Conservation (phyloP, 2,888 invertebrate species). For the Ormyrus labotus region DNA sequence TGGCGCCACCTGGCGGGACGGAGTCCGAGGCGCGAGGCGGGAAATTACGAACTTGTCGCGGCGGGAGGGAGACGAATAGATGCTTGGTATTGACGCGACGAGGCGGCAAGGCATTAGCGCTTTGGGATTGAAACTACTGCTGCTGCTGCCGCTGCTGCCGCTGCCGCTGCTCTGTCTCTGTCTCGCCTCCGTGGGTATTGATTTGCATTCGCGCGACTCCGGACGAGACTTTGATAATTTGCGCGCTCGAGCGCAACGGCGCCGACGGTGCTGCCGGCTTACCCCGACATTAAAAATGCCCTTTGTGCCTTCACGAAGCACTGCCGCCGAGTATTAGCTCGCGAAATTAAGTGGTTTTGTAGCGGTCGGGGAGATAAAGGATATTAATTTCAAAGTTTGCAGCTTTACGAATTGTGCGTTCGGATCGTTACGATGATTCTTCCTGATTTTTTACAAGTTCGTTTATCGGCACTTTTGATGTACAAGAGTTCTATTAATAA, state of each 20-base stretch:
- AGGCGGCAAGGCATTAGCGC: constrained; percentile 34
- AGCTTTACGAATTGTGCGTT: too few relatives aligned
- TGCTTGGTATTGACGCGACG: constrained; percentile 34
- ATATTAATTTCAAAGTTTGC: too few relatives aligned
- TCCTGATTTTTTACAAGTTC: too few relatives aligned
- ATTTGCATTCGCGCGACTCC: constrained; percentile 31
- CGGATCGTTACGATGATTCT: too few relatives aligned
- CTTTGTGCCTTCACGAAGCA: too few relatives aligned
- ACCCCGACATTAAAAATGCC: too few relatives aligned
- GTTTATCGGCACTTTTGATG: too few relatives aligned
- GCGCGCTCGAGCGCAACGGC: neutral
- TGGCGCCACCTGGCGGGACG: constrained; percentile 12
- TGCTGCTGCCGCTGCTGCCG: neutral
- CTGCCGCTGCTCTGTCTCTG: neutral
- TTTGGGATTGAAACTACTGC: constrained; percentile 37
- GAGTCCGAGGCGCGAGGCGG: neutral
- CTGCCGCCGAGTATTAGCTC: too few relatives aligned
- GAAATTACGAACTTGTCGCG: constrained; percentile 43
- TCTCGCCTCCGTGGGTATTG: constrained; percentile 23
- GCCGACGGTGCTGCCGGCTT: too few relatives aligned
- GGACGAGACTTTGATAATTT: constrained; percentile 11
- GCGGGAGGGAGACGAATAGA: neutral
- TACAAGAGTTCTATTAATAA: too few relatives aligned
- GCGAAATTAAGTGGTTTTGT: too few relatives aligned
- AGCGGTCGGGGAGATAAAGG: too few relatives aligned